Evolutionary conservation across 2,113 vertebrate species (phyloP), one percentile per base, ranked within the genome.

Genomic region (Leptosomus discolor): DNA sequence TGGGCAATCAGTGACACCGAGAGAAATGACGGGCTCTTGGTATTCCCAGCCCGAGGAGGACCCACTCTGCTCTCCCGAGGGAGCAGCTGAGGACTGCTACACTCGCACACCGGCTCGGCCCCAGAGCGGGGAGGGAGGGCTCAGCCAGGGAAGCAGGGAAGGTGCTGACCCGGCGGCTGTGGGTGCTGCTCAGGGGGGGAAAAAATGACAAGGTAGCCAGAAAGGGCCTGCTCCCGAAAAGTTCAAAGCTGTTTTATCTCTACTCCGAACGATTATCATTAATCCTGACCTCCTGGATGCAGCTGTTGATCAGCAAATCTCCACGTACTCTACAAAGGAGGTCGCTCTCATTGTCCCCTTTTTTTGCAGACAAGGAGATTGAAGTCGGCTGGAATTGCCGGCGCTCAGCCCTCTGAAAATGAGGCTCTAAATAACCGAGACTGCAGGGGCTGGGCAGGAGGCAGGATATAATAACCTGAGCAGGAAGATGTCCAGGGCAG

Each of bases 1-100:
- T 2, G 15, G 61, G 23, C 48, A 43, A 3, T 51, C n/a, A 15
- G 12, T 2, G 32, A 8, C 9, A n/a, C 45, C 0, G 1, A 56
- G 77, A 39, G 37, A 69, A 78, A 18, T 0, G 36, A 22, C 0
- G 2, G 41, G 5, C 34, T 53, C 56, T 6, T 16, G 39, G 63
- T 29, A 34, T 24, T 7, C 16, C 56, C 71, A 56, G 39, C 26
- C 65, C 0, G 0, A 36, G 65, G 27, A 61, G 23, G 41, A 27
- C 4, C 50, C 24, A n/a, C 30, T 8, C 60, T n/a, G 45, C 67
- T 39, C 37, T 39, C 58, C 45, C 3, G 3, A 32, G 41, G 41
- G 39, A 53, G 64, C 74, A 18, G 63, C 36, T 2, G 0, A 18
- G 54, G n/a, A 19, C 8, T 1, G 5, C 34, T 34, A 1, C 0